phyloP scores from a whole-genome alignment of 2,113 vertebrate species.

The Larimichthys crocea region DNA sequence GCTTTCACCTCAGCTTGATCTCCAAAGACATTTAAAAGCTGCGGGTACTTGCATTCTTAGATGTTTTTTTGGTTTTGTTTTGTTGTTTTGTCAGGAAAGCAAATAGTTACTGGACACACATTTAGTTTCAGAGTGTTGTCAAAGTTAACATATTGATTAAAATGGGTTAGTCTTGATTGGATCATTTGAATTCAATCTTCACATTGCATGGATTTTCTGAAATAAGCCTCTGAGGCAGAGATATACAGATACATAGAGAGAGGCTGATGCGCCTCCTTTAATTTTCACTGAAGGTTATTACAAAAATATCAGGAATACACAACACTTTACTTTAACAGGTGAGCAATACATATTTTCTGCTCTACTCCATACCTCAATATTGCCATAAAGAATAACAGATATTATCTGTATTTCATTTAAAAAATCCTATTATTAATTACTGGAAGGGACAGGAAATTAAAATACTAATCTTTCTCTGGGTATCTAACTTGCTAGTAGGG shows the following conservation, averaged over 20 bases:
- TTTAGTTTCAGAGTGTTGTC: background rate
- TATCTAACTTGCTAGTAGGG: slow-evolving; percentile 39
- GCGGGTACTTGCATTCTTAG: slow-evolving; percentile 26
- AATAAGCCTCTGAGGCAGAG: background rate
- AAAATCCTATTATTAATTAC: slow-evolving; percentile 47
- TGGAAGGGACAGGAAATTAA: slow-evolving; percentile 51
- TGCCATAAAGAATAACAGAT: slow-evolving; percentile 23
- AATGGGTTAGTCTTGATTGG: background rate
- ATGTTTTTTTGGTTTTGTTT: background rate
- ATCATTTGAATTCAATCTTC: background rate
- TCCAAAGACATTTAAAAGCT: slow-evolving; percentile 22
- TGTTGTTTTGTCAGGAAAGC: background rate
- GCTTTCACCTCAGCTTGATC: slow-evolving; percentile 31
- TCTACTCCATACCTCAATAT: slow-evolving; percentile 4
- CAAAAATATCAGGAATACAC: background rate
- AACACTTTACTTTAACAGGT: background rate
- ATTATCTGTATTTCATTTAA: slow-evolving; percentile 27
- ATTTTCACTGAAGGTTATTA: background rate
- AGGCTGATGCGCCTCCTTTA: background rate
- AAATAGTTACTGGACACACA: background rate
- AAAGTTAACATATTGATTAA: background rate
- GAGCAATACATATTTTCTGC: slow-evolving; percentile 1
- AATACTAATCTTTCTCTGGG: slow-evolving; percentile 40
- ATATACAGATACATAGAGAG: background rate
- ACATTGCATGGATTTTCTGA: background rate